These are phyloP conservation scores for Heteractis magnifica DNA, from an alignment of 92 coral and sea anemone species.

Conservation along the genomic window DNA sequence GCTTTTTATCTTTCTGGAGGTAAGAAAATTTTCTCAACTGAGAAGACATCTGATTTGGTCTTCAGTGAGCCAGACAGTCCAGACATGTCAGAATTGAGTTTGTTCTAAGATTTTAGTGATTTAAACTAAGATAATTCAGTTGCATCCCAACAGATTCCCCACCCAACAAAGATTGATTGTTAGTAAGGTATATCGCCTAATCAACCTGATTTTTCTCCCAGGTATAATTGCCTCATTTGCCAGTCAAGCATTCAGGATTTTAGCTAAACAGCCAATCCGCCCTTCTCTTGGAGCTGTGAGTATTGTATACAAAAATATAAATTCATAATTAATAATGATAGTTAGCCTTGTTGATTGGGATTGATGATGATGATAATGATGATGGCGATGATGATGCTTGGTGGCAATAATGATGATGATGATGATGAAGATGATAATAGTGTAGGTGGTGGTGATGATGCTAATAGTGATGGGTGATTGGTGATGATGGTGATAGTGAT, in stretches of 20 bases:
- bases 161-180: background rate
- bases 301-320: background rate
- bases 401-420: too few species aligned
- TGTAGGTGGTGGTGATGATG: too few species aligned
- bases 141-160: too few species aligned
- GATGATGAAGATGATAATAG: too few species aligned
- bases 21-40: slow-evolving; percentile 20
- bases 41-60: too few species aligned
- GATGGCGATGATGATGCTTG: too few species aligned
- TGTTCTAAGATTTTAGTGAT: background rate
- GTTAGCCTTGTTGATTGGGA: too few species aligned
- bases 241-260: slow-evolving; percentile 80
- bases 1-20: slow-evolving; percentile 97
- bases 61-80: too few species aligned
- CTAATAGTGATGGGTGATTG: too few species aligned
- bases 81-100: too few species aligned
- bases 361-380: too few species aligned
- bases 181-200: background rate
- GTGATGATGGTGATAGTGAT: too few species aligned
- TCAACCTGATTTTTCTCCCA: slow-evolving; percentile 17
- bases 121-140: background rate
- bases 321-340: background rate
- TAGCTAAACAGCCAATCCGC: slow-evolving; percentile 48
- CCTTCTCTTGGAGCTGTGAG: slow-evolving; percentile 97
- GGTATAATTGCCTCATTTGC: slow-evolving; percentile 91